These are phyloP conservation scores for Melozone crissalis DNA, from an alignment of 2,113 vertebrate species.

Conservation along the genomic window DNA sequence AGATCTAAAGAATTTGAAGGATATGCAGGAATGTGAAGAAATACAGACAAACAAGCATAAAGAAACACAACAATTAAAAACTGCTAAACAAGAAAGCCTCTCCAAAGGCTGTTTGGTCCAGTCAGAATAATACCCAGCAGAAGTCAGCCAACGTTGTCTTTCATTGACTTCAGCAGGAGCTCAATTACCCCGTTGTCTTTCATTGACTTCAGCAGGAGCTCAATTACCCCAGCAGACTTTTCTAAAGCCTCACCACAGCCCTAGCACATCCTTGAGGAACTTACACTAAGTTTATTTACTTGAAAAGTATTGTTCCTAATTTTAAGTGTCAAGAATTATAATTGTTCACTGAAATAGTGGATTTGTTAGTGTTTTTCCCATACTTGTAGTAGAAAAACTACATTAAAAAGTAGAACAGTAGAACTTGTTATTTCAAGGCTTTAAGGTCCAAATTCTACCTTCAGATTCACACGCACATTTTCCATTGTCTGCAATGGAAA, in stretches of 20 bases:
- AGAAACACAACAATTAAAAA: neutral
- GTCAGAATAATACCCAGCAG: neutral
- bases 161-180: neutral
- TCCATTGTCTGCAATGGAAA: neutral
- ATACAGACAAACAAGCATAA: neutral
- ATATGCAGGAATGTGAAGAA: conserved; percentile 3
- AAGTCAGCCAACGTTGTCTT: neutral
- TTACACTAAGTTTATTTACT: neutral
- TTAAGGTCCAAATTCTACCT: neutral
- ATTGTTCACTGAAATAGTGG: neutral
- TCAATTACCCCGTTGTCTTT: neutral
- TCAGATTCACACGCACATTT: neutral
- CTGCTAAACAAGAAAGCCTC: neutral
- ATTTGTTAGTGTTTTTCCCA: neutral
- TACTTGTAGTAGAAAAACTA: neutral
- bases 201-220: neutral
- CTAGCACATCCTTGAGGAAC: neutral
- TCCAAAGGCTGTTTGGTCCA: neutral
- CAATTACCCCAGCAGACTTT: neutral
- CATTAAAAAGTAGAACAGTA: neutral
- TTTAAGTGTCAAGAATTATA: neutral
- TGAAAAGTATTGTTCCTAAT: neutral
- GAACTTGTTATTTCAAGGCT: neutral
- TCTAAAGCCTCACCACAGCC: neutral
- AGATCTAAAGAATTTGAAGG: conserved; percentile 9